Conservation (phyloP, 1,140 invertebrate species). For the Meloidogyne chitwoodi region DNA sequence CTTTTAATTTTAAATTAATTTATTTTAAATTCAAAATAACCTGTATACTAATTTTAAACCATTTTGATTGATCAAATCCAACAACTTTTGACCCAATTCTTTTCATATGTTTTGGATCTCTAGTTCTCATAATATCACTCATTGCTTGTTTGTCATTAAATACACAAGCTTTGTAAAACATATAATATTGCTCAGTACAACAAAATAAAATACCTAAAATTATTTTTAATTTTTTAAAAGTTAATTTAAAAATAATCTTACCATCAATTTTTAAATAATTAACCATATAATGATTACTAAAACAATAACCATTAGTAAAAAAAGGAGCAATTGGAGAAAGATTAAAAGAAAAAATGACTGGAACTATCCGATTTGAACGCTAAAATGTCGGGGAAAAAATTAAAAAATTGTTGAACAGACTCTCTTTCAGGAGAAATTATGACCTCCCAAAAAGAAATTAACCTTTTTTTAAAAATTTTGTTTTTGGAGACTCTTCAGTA, state of each 20-base stretch:
- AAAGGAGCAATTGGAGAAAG: constrained; percentile 19
- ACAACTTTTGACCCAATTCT: constrained; percentile 22
- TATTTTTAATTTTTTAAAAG: neutral
- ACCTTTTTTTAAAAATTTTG: too few species aligned
- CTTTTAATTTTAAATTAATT: constrained; percentile 6
- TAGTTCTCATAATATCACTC: constrained; percentile 20
- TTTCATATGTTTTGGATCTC: constrained; percentile 26
- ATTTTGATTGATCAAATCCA: constrained; percentile 27
- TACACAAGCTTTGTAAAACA: constrained; percentile 27
- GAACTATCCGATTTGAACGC: constrained; percentile 7
- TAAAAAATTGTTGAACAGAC: neutral
- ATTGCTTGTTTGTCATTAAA: constrained; percentile 17
- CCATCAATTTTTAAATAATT: constrained; percentile 27
- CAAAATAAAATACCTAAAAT: neutral
- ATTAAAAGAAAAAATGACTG: constrained; percentile 21
- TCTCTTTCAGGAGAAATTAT: neutral
- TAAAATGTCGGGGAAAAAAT: neutral
- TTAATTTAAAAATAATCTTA: constrained; percentile 1
- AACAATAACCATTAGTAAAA: constrained; percentile 29
- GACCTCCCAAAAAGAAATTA: too few species aligned
- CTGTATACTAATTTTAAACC: constrained; percentile 26
- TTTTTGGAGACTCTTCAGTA: too few species aligned
- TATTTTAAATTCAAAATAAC: neutral
- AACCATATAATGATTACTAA: constrained; percentile 34
- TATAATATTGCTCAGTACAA: constrained; percentile 34